These are phyloP conservation scores for Hemichromis elongatus DNA, from an alignment of 2,113 vertebrate genomes.

Conservation along the genomic window DNA sequence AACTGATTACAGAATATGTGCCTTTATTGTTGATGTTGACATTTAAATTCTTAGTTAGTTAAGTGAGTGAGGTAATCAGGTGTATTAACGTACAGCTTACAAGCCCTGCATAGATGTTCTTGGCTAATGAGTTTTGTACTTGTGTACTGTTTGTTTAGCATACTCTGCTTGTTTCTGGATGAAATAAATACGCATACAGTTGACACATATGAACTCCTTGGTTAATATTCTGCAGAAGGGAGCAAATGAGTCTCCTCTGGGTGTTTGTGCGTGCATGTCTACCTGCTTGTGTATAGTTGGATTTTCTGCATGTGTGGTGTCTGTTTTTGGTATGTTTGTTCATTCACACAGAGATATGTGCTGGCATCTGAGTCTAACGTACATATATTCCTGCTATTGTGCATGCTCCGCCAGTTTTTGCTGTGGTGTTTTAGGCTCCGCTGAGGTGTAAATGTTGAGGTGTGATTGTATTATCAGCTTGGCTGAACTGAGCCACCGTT, in stretches of 20 bases:
- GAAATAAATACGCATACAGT: not conserved
- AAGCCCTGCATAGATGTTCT: not conserved
- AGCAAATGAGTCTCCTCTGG: not conserved
- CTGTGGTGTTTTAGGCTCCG: not conserved
- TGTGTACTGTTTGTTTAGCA: not conserved
- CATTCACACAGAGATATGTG: not conserved
- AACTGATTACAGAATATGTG: not conserved
- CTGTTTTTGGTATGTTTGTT: not conserved
- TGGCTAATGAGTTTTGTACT: not conserved
- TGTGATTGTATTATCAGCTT: conserved; percentile 20
- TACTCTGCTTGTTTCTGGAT: not conserved
- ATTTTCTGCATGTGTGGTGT: not conserved
- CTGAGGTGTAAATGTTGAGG: conserved; percentile 30
- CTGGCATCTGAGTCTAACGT: not conserved
- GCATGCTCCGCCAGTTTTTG: not conserved
- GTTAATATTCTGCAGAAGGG: not conserved
- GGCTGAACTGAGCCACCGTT: conserved; percentile 16
- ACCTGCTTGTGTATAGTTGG: not conserved
- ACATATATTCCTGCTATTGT: not conserved
- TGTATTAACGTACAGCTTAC: not conserved
- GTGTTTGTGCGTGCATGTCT: not conserved
- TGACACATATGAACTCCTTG: not conserved
- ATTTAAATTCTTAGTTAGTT: not conserved
- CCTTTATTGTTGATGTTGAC: not conserved
- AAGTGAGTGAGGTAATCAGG: not conserved